These are phyloP conservation scores for Brachionus koreanus DNA, from an alignment of 1,140 invertebrate species.

Conservation along the genomic window DNA sequence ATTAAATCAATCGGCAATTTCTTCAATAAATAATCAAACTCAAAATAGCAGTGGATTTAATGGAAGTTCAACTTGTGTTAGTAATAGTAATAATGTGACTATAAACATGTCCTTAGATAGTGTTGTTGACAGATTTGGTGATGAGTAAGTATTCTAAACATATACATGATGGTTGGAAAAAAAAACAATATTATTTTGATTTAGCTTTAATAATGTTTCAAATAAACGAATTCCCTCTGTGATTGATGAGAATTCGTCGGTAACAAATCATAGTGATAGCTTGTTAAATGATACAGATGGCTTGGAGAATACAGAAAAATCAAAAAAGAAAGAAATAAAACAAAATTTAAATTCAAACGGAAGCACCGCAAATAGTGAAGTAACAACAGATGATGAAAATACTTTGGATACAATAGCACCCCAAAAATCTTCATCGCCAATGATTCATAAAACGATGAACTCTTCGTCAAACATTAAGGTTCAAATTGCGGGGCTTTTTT, in stretches of 20 bases:
- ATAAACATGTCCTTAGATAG: slow-evolving; percentile 16
- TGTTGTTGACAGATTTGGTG: slow-evolving; percentile 19
- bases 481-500: background rate
- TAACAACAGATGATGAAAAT: slow-evolving; percentile 7
- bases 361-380: background rate
- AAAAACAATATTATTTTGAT: background rate
- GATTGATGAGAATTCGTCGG: slow-evolving; percentile 26
- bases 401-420: background rate
- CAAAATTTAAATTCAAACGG: slow-evolving; percentile 17
- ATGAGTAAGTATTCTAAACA: background rate
- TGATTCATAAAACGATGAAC: background rate
- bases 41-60: slow-evolving; percentile 19
- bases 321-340: slow-evolving; percentile 6
- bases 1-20: background rate
- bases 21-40: slow-evolving; percentile 2
- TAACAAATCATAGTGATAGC: background rate
- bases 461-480: background rate
- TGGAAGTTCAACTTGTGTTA: slow-evolving; percentile 7
- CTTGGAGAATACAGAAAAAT: background rate
- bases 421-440: slow-evolving; percentile 24
- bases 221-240: slow-evolving; percentile 25
- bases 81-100: background rate
- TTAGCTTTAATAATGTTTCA: background rate
- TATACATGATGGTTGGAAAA: too few relatives aligned
- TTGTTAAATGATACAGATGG: slow-evolving; percentile 4